phyloP scores from a whole-genome alignment of 2,888 invertebrate genomes.

The Pyrrhia umbra region DNA sequence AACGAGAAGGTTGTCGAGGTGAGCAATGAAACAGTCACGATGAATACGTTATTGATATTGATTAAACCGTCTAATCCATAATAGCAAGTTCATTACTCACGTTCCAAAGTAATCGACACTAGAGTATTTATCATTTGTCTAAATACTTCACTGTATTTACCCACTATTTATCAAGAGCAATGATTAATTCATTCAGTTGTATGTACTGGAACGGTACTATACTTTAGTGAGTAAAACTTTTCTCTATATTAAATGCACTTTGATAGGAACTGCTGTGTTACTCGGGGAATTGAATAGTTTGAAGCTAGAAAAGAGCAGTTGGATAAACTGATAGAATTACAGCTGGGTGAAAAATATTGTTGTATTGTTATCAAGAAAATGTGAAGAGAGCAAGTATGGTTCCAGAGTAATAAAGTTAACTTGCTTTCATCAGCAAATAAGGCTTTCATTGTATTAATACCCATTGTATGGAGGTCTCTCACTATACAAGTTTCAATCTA shows the following conservation, averaged over 20 bases:
- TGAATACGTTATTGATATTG: conserved; percentile 71
- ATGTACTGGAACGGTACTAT: not conserved
- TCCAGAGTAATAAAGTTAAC: conserved; percentile 4
- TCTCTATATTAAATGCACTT: conserved; percentile 23
- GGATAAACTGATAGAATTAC: conserved; percentile 41
- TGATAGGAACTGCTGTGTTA: conserved; percentile 16
- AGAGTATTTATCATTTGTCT: conserved; percentile 60
- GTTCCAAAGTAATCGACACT: conserved; percentile 56
- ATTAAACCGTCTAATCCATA: conserved; percentile 65
- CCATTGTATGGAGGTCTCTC: not conserved
- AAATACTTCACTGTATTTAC: conserved; percentile 57
- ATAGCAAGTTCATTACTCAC: conserved; percentile 68
- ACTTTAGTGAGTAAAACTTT: conserved; percentile 9
- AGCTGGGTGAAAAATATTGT: conserved; percentile 15
- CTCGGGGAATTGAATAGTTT: conserved; percentile 21
- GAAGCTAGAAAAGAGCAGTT: conserved; percentile 21
- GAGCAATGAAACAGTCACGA: conserved; percentile 63
- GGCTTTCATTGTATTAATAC: not conserved
- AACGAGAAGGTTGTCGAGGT: conserved; percentile 58
- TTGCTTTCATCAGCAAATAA: not conserved
- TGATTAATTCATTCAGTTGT: conserved; percentile 42
- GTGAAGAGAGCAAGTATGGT: not conserved
- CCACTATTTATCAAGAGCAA: conserved; percentile 51
- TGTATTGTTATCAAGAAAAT: conserved; percentile 7
- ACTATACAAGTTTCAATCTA: not conserved